Base-by-base conservation (phyloP, 2,113 vertebrate species). In the Protomyctophum bolini region DNA sequence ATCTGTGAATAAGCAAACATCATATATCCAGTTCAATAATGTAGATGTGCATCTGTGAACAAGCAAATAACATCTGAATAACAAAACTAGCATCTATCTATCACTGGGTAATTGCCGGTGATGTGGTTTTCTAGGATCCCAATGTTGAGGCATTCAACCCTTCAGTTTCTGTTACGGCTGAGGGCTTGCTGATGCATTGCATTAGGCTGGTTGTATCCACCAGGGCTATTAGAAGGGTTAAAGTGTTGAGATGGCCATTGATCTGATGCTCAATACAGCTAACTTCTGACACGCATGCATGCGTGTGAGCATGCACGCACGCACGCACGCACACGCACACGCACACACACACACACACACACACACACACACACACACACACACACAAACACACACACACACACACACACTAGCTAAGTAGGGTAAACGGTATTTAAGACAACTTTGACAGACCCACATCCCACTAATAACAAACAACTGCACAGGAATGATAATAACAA, bases 191-290 rank as follows among this genome's bases (percentile, higher is more conserved):
- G 70, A 66, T 1, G 41, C 11, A 56, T 54, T 63, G 9, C 55
- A 58, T 47, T 29, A 41, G 0, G 14, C 55, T 77, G 81, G 62
- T 68, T 69, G 57, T 69, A 57, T 60, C 69, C 71, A 51, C 62
- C n/a, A 50, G 62, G 69, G 8, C 66, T 64, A 70, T 80, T 75
- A 68, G 62, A 66, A 73, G 83, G 76, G 80, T 72, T 83, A 79
- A 11, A 48, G 66, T 10, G 29, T 68, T 49, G 66, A 70, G 68
- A 78, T 67, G 70, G 70, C 57, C 76, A 84, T 77, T 83, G 84
- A 89, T 80, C 58, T 56, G 55, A 66, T 41, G 67, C 48, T 79
- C 58, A 72, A 66, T 41, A 21, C 64, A 6, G 67, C 58, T 73
- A 59, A 56, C 79, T 83, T 33, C 63, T 82, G 81, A 41, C 33